These are phyloP conservation scores for Paracentrotus lividus DNA, from an alignment of 53 echinoderm and acorn worm species.

Conservation along the genomic window DNA sequence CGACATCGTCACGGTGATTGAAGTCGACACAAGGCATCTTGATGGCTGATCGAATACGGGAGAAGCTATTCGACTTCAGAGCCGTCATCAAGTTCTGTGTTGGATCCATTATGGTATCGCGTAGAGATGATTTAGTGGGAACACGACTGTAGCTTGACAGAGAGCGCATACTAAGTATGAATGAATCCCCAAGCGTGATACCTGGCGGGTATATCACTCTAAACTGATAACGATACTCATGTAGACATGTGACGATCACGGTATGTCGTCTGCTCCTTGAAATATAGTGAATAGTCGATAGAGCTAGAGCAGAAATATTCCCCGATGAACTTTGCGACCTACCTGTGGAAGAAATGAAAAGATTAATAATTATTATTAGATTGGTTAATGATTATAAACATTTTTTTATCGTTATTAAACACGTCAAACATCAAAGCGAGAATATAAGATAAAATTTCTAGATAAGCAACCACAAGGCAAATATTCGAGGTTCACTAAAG, in stretches of 20 bases:
- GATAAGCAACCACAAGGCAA: too few relatives aligned
- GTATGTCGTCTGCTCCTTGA: conserved; percentile 34
- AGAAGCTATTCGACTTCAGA: conserved; percentile 85
- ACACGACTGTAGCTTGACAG: background rate
- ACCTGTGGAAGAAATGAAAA: background rate
- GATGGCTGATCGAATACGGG: conserved; percentile 87
- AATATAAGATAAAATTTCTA: too few relatives aligned
- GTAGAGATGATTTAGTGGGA: conserved; percentile 6
- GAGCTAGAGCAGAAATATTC: background rate
- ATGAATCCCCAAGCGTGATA: background rate
- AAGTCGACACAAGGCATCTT: conserved; percentile 79
- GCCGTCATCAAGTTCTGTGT: conserved; percentile 81
- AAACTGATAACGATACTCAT: background rate
- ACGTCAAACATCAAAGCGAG: conserved; percentile 16
- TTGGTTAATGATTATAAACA: conserved; percentile 38
- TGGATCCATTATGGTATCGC: conserved; percentile 77
- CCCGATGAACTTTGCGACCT: background rate
- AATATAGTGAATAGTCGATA: background rate
- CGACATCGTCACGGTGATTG: conserved; percentile 77
- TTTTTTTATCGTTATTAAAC: too few relatives aligned
- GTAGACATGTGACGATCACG: conserved; percentile 33
- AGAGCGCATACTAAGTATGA: conserved; percentile 41
- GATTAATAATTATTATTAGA: background rate
- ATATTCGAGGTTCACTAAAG: too few relatives aligned
- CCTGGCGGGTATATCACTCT: conserved; percentile 14